Base-by-base conservation (phyloP, 2,888 invertebrate species). In the Micropterix aruncella region DNA sequence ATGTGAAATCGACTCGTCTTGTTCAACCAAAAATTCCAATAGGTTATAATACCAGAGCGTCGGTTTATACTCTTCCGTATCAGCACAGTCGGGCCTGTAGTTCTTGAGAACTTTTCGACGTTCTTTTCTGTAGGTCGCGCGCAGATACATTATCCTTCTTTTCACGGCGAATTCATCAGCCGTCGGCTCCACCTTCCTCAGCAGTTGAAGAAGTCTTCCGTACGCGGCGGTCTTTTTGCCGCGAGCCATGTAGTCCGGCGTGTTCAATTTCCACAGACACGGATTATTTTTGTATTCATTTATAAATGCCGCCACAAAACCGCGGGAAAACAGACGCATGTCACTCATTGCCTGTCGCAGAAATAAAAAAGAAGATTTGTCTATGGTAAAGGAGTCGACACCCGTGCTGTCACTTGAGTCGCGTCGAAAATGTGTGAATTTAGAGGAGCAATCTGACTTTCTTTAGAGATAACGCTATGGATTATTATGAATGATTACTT, bases 201-300 rank as follows among this genome's bases (percentile, higher is more conserved):
- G 43, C 41, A 45, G 45, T 47, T 47, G 42, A n/a, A 47, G 38
- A 14, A 47, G 17, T 5, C 43, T 42, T n/a, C 39, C 38, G 37
- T 47, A 47, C 4, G 47, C 42, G 14, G 40, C 43, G 43, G 45
- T 47, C 43, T 47, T 41, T 27, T 7, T 7, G 5, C 12, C 7
- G 9, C 41, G 43, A 15, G 39, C 40, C 18, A 38, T 46, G 19
- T 7, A 16, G 45, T 38, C 45, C 15, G 41, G 44, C 17, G 38
- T 19, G 16, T 47, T 47, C 38, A 47, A 18, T 37, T 46, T 44
- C 47, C 47, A 47, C 14, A 46, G 41, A 38, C 45, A 46, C 3
- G 41, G 38, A 44, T 46, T 17, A 18, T 41, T 16, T 17, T 39
- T 46, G 42, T 46, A 47, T 41, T 44, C 36, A 38, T 47, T 19